Conservation (phyloP, 1,140 invertebrate genomes). For the Hormaphis cornu region DNA sequence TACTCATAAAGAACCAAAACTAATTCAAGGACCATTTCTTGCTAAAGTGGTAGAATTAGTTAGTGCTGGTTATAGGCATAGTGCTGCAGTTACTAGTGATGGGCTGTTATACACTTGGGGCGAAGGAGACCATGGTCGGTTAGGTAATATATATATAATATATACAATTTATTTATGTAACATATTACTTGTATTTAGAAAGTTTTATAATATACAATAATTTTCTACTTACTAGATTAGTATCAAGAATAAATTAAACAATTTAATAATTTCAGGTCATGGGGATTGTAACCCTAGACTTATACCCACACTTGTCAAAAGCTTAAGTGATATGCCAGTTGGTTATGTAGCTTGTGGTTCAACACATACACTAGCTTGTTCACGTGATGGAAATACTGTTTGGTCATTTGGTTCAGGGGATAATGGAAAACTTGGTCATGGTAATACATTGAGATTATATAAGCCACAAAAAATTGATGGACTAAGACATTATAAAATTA, state of each 20-base stretch:
- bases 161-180: background rate
- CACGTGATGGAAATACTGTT: conserved; percentile 52
- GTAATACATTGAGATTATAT: conserved; percentile 48
- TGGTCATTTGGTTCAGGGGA: conserved; percentile 58
- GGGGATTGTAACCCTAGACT: conserved; percentile 48
- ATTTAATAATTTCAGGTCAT: conserved; percentile 43
- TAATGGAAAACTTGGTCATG: conserved; percentile 54
- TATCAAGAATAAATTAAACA: no score
- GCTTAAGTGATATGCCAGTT: conserved; percentile 46
- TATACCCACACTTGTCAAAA: conserved; percentile 50
- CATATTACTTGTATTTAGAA: conserved; percentile 25
- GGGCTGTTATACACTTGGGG: conserved; percentile 53
- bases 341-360: conserved; percentile 55
- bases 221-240: no score
- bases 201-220: no score
- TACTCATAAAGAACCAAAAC: conserved; percentile 51
- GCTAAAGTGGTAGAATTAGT: conserved; percentile 48
- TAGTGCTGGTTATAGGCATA: conserved; percentile 56
- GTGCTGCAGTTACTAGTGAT: conserved; percentile 49
- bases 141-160: conserved; percentile 43
- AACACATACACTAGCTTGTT: conserved; percentile 54
- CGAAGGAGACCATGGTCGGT: conserved; percentile 54
- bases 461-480: conserved; percentile 55
- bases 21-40: conserved; percentile 45
- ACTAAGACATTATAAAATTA: conserved; percentile 50